A percentile compares a stretch with the other conserved stretches of the same genome.
Evolutionary conservation across 2,113 vertebrate genomes (phyloP).

Genomic region (Telmatochromis brichardi): DNA sequence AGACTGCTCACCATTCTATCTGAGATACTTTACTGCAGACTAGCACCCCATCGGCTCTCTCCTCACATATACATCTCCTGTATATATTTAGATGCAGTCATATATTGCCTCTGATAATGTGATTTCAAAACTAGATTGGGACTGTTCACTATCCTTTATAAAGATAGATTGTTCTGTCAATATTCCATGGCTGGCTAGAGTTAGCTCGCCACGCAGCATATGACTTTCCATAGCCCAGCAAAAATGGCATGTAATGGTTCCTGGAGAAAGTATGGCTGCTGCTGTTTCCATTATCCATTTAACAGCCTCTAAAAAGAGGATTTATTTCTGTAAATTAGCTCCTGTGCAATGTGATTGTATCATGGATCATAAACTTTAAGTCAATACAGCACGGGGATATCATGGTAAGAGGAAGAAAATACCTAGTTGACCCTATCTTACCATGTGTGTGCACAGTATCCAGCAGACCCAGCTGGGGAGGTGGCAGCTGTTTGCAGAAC

Average conservation of each 20-base stretch:
- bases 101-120: conserved; percentile 92
- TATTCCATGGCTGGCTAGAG: conserved; percentile 83
- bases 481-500: conserved; percentile 83
- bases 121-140: conserved; percentile 90
- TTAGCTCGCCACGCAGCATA: conserved; percentile 78
- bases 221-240: conserved; percentile 82
- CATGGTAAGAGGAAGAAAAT: conserved; percentile 68
- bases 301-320: conserved; percentile 92
- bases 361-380: conserved; percentile 96
- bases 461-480: conserved; percentile 19
- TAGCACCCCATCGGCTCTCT: not conserved
- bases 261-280: conserved; percentile 78
- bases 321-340: conserved; percentile 93
- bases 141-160: conserved; percentile 94
- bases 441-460: not conserved
- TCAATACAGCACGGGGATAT: conserved; percentile 85
- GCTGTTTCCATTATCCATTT: conserved; percentile 91
- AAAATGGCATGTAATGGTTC: conserved; percentile 90
- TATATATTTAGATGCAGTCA: conserved; percentile 89
- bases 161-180: conserved; percentile 96
- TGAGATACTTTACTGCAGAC: conserved; percentile 16
- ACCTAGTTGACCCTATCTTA: conserved; percentile 51
- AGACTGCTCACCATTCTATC: conserved; percentile 3
- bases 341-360: conserved; percentile 83
- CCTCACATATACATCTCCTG: conserved; percentile 67